phyloP scores from a whole-genome alignment of 2,113 vertebrate genomes.

The Antechinus flavipes region DNA sequence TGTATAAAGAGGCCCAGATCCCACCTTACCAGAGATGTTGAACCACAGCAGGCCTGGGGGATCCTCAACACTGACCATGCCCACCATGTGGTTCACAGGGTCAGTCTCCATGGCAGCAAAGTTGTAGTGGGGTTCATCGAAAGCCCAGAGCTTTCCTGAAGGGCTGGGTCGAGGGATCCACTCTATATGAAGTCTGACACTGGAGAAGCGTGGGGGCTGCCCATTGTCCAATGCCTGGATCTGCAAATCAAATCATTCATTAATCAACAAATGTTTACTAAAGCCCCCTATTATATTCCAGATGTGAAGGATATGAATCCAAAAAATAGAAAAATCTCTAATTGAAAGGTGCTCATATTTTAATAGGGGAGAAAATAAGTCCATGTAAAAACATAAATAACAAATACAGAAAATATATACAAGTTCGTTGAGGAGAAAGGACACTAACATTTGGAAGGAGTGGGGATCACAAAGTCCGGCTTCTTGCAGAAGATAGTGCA shows the following conservation, averaged over 20 bases:
- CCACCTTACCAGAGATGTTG: conserved; percentile 91
- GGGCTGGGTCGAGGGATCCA: conserved; percentile 89
- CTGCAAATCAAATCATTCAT: conserved; percentile 79
- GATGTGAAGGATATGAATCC: neutral
- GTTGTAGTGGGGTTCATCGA: conserved; percentile 92
- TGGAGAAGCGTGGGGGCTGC: conserved; percentile 87
- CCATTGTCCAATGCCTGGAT: conserved; percentile 93
- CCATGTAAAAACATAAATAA: neutral
- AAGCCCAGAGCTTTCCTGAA: conserved; percentile 86
- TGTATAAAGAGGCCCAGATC: neutral
- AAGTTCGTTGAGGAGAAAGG: neutral
- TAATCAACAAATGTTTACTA: neutral
- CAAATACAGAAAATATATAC: neutral
- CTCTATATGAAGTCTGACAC: conserved; percentile 92
- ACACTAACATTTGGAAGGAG: neutral
- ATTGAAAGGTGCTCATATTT: neutral
- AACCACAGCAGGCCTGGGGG: conserved; percentile 91
- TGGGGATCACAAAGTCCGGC: neutral
- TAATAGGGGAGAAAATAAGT: neutral
- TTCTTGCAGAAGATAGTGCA: neutral
- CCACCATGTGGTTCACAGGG: conserved; percentile 95
- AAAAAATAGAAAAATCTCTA: neutral
- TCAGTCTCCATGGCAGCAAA: conserved; percentile 97
- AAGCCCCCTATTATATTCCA: neutral
- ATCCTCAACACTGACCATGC: conserved; percentile 92